Evolutionary conservation across 1,140 invertebrate species (phyloP).

Genomic region (Drosophila murphyi): DNA sequence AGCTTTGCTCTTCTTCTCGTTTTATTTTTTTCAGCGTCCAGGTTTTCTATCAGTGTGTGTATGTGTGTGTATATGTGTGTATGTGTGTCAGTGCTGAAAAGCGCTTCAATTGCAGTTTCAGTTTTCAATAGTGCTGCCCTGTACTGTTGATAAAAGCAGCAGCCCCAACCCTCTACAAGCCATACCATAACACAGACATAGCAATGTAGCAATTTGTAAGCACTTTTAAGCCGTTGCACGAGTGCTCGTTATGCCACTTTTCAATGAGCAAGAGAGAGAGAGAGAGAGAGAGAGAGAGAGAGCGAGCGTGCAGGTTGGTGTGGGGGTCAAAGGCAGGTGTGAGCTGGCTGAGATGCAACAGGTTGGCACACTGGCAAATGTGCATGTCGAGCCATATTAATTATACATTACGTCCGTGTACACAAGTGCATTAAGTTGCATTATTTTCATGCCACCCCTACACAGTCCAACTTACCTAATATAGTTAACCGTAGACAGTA

Average conservation of each 20-base stretch:
- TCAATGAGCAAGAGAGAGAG: constrained; percentile 55
- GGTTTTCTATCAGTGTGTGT: constrained; percentile 18
- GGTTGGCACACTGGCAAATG: constrained; percentile 52
- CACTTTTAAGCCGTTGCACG: constrained; percentile 76
- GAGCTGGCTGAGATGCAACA: constrained; percentile 48
- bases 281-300: neutral
- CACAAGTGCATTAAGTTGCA: constrained; percentile 77
- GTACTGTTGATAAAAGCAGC: constrained; percentile 73
- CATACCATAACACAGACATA: constrained; percentile 39
- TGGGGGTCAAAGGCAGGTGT: constrained; percentile 10
- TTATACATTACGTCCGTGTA: constrained; percentile 76
- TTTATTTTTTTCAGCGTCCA: constrained; percentile 33
- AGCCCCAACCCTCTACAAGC: neutral
- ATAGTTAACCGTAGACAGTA: neutral
- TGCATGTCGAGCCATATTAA: constrained; percentile 78
- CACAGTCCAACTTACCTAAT: constrained; percentile 49
- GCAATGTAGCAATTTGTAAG: constrained; percentile 80
- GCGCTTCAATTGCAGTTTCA: constrained; percentile 80
- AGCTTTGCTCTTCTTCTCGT: constrained; percentile 27
- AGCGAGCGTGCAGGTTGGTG: neutral
- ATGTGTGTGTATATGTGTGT: neutral
- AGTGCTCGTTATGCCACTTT: constrained; percentile 81
- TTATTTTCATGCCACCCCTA: constrained; percentile 54
- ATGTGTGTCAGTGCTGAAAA: constrained; percentile 39
- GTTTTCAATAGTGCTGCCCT: constrained; percentile 58